Evolutionary conservation across 1,140 invertebrate species (phyloP), one percentile per base, ranked within the genome.

Genomic region (Neomicropteryx cornuta): DNA sequence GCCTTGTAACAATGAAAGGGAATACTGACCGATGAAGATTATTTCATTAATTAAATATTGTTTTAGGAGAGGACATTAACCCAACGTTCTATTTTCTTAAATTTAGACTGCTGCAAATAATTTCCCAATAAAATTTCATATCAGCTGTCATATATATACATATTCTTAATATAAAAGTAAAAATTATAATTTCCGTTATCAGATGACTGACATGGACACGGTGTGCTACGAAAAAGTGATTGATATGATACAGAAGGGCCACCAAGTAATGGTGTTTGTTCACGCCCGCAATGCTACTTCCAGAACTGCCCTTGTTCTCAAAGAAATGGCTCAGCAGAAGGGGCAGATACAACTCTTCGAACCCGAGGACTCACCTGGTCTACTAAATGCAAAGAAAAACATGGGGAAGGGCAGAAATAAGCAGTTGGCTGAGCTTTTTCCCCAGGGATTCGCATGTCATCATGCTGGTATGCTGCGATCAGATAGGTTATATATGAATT

Each of bases 231-330:
- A 97, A 16, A 92, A 97, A 72, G 86, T 92, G 4, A 47, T 81
- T 0, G 77, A 88, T 10, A 86, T 91, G 72, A 79, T 97, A 1
- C 74, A 77, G 47, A 78, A 87, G 50, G 91, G 88, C 1, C 84
- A 97, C 60, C 95, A 99, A 70, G 92, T 97, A 0, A 97, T 99
- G 90, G 89, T 99, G 0, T 99, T 99, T 68, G 97, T 99, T 1
- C 96, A 99, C 64, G 90, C 95, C 1, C 70, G 97, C 27, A 98
- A 97, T 71, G 89, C 91, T 5, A 99, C 96, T 0, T 77, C 87
- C 13, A 72, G 83, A 44, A 93, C 88, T 2, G 94, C 92, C 0
- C 81, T 79, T 44, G 70, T 76, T 16, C 51, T 95, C 2, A 78
- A 78, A 39, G 87, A 93, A 48, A 56, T 82, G 22, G 85, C 89